Evolutionary conservation across 2,113 vertebrate species (phyloP).

Genomic region (Telmatochromis brichardi): DNA sequence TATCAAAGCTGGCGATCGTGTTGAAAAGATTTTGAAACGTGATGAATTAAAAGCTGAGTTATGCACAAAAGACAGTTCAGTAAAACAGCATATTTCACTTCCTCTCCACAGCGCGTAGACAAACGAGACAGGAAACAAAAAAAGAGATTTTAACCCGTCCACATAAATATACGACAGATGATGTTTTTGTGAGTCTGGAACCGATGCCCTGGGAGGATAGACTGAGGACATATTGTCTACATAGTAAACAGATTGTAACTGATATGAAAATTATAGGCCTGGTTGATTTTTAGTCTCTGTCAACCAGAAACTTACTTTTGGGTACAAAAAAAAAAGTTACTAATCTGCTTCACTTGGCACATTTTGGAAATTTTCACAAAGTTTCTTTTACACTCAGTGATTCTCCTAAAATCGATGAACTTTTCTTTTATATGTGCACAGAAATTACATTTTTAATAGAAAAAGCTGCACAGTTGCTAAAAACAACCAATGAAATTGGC

Average conservation of each 20-base stretch:
- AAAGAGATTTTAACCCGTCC: background rate
- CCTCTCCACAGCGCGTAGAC: background rate
- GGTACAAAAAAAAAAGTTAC: background rate
- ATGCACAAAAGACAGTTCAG: background rate
- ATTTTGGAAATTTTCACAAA: background rate
- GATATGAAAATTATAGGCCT: slow-evolving; percentile 10
- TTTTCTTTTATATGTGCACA: background rate
- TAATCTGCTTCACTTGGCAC: background rate
- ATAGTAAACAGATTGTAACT: background rate
- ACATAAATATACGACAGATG: background rate
- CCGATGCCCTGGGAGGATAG: background rate
- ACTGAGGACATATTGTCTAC: background rate
- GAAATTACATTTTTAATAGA: background rate
- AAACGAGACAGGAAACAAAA: background rate
- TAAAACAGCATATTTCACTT: background rate
- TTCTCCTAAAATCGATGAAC: background rate
- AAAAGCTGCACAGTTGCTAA: background rate
- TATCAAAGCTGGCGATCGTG: background rate
- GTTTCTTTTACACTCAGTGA: background rate
- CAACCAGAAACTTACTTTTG: background rate
- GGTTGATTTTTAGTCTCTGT: slow-evolving; percentile 2
- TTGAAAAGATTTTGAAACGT: background rate
- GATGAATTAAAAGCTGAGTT: background rate
- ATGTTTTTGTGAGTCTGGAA: background rate
- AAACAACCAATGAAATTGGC: background rate